Evolutionary conservation across 2,113 vertebrate species (phyloP).

Genomic region (Pao palembangensis): DNA sequence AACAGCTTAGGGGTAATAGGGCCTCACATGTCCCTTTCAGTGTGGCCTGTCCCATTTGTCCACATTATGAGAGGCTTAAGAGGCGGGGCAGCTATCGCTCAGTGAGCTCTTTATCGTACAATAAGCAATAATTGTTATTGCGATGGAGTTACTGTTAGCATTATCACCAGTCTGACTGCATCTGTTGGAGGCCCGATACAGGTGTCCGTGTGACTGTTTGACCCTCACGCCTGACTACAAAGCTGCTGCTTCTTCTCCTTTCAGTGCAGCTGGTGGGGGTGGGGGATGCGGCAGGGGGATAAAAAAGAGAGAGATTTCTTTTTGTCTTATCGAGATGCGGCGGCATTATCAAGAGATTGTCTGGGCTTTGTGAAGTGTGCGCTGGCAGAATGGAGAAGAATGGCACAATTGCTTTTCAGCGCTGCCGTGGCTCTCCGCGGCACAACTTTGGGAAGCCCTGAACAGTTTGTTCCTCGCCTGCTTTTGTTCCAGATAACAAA

Average conservation of each 20-base stretch:
- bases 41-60: constrained; percentile 47
- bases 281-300: constrained; percentile 2
- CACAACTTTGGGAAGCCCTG: constrained; percentile 50
- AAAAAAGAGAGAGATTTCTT: constrained; percentile 19
- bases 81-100: constrained; percentile 52
- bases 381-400: constrained; percentile 46
- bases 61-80: constrained; percentile 58
- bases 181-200: constrained; percentile 28
- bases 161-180: constrained; percentile 33
- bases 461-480: constrained; percentile 47
- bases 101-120: constrained; percentile 40
- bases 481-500: constrained; percentile 53
- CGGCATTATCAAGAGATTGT: constrained; percentile 53
- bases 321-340: constrained; percentile 45
- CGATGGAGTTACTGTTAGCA: constrained; percentile 28
- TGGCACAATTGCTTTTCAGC: constrained; percentile 46
- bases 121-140: constrained; percentile 56
- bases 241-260: not conserved
- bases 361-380: constrained; percentile 55
- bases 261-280: constrained; percentile 6
- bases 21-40: constrained; percentile 61
- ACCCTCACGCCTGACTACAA: constrained; percentile 29
- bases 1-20: constrained; percentile 64
- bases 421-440: constrained; percentile 30
- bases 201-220: constrained; percentile 24